phyloP scores from a whole-genome alignment of 53 echinoderm and acorn worm species.

The Mesocentrotus franciscanus region DNA sequence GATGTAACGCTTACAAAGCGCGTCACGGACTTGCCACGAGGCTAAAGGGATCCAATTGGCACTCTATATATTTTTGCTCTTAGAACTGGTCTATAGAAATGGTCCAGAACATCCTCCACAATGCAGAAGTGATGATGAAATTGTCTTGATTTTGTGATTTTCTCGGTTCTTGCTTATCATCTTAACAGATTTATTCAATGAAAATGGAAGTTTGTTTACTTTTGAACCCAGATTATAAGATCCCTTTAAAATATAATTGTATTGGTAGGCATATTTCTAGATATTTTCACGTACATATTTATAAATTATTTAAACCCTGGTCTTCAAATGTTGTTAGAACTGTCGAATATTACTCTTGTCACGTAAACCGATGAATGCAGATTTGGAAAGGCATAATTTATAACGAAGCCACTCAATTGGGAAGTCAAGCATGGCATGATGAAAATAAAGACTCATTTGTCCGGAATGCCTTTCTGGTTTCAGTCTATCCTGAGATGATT shows the following conservation, averaged over 20 bases:
- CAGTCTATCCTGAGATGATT: too few species aligned
- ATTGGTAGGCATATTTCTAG: not conserved
- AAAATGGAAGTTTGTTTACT: too few species aligned
- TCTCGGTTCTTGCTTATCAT: not conserved
- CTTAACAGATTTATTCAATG: not conserved
- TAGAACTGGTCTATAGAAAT: not conserved
- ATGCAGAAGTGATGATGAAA: not conserved
- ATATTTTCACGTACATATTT: not conserved
- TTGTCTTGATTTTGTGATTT: not conserved
- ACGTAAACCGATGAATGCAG: not conserved
- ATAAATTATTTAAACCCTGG: not conserved
- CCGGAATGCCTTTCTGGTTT: too few species aligned
- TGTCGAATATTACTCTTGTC: not conserved
- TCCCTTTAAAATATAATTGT: not conserved
- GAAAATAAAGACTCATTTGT: too few species aligned
- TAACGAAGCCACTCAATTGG: not conserved
- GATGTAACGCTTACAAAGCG: too few species aligned
- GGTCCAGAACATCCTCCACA: not conserved
- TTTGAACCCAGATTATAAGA: not conserved
- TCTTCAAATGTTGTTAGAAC: not conserved
- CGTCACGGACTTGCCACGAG: too few species aligned
- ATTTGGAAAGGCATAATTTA: not conserved
- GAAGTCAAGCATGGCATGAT: not conserved
- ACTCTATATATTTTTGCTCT: not conserved
- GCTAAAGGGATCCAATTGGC: not conserved